Conservation (phyloP, 1,140 invertebrate genomes). For the Lordiphosa collinella region DNA sequence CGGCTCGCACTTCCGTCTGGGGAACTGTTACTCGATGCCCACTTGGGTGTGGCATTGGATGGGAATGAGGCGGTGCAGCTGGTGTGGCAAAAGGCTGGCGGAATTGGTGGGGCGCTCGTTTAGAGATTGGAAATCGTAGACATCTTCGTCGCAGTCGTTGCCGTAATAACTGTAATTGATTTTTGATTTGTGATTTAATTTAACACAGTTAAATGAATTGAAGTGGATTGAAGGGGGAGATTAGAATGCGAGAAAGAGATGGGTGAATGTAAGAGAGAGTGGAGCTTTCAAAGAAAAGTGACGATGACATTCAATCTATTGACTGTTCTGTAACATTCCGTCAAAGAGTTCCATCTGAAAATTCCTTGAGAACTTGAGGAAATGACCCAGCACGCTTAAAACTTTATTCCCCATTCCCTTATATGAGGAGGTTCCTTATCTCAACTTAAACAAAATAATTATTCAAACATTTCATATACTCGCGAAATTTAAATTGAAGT, state of each 20-base stretch:
- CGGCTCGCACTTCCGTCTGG: constrained; percentile 31
- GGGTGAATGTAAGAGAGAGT: too few relatives aligned
- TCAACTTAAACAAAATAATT: too few relatives aligned
- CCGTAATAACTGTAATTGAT: constrained; percentile 79
- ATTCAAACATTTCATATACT: too few relatives aligned
- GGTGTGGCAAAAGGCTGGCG: constrained; percentile 1
- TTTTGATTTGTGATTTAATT: constrained; percentile 79
- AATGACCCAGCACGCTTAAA: too few relatives aligned
- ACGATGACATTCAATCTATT: too few relatives aligned
- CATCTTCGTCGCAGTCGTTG: constrained; percentile 57
- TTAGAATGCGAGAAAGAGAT: neutral
- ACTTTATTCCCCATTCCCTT: too few relatives aligned
- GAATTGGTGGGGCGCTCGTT: constrained; percentile 43
- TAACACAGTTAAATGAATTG: constrained; percentile 77
- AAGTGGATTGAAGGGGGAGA: constrained; percentile 16
- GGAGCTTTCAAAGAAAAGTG: too few relatives aligned
- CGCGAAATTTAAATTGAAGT: too few relatives aligned
- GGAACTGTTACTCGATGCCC: constrained; percentile 4
- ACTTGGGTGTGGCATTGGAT: too few relatives aligned
- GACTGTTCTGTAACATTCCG: neutral
- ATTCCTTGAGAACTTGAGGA: too few relatives aligned
- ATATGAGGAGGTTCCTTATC: too few relatives aligned
- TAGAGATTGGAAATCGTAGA: constrained; percentile 76
- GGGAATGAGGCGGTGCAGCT: constrained; percentile 11
- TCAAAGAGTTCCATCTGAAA: neutral